Evolutionary conservation across 1,140 invertebrate genomes (phyloP).

Genomic region (Holcopasites calliopsidis): DNA sequence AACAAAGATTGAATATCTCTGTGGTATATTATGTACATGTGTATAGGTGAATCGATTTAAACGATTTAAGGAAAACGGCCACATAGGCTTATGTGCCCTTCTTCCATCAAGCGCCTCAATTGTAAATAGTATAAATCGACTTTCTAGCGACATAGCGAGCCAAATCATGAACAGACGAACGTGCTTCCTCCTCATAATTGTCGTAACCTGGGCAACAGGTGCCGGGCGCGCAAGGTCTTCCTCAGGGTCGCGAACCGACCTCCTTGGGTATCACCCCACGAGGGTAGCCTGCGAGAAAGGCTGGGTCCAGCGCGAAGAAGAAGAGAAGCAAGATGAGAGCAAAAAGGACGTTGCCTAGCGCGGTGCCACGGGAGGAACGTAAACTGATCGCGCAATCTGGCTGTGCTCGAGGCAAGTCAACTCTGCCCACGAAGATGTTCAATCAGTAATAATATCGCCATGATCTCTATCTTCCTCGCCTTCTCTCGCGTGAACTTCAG

Average conservation of each 20-base stretch:
- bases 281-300: not conserved
- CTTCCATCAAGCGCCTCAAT: too few relatives aligned
- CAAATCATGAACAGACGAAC: not conserved
- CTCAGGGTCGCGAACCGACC: slow-evolving; percentile 16
- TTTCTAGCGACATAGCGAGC: too few relatives aligned
- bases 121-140: too few relatives aligned
- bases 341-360: slow-evolving; percentile 27
- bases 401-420: slow-evolving; percentile 63
- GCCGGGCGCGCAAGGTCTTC: not conserved
- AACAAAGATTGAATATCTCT: too few relatives aligned
- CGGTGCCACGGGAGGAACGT: slow-evolving; percentile 59
- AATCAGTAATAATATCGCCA: slow-evolving; percentile 65
- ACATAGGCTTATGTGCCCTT: too few relatives aligned
- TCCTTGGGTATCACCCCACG: not conserved
- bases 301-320: slow-evolving; percentile 2
- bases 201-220: slow-evolving; percentile 18
- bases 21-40: too few relatives aligned
- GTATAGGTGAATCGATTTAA: too few relatives aligned
- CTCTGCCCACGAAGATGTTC: slow-evolving; percentile 66
- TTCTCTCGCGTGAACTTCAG: not conserved
- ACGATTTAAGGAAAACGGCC: too few relatives aligned
- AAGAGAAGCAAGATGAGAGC: not conserved
- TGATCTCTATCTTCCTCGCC: slow-evolving; percentile 44
- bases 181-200: not conserved
- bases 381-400: slow-evolving; percentile 65